These are phyloP conservation scores for Pyxicephalus adspersus DNA, from an alignment of 2,113 vertebrate species.

Conservation along the genomic window DNA sequence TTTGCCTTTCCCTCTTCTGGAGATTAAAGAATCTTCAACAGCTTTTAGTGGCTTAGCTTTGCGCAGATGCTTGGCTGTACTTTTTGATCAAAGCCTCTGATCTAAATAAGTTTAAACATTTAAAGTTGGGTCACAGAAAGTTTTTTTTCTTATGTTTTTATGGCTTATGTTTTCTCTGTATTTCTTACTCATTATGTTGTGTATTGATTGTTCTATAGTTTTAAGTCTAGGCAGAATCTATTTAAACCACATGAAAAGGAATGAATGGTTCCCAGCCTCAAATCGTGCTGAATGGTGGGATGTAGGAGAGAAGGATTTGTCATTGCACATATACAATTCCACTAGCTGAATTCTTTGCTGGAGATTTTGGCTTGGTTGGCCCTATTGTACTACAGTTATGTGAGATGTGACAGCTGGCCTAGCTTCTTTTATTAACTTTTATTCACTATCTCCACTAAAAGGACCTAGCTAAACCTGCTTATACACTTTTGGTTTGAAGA, in stretches of 20 bases:
- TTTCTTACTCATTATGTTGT: no score
- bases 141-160: no score
- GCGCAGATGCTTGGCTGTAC: no score
- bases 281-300: not conserved
- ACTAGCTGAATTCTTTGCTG: slow-evolving; percentile 16
- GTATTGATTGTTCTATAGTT: no score
- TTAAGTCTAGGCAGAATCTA: no score
- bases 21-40: no score
- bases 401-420: slow-evolving; percentile 38
- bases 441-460: not conserved
- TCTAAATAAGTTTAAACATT: no score
- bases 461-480: not conserved
- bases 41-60: no score
- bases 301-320: not conserved
- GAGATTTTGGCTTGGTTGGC: slow-evolving; percentile 14
- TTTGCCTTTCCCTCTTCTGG: no score
- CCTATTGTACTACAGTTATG: slow-evolving; percentile 38
- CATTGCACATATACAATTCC: slow-evolving; percentile 10
- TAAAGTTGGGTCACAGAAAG: no score
- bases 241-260: not conserved
- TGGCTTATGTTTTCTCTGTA: no score
- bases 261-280: not conserved
- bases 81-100: no score
- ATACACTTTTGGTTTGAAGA: not conserved
- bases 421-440: not conserved